phyloP scores from a whole-genome alignment of 2,113 vertebrate species.

The Microcebus ravelobensis region DNA sequence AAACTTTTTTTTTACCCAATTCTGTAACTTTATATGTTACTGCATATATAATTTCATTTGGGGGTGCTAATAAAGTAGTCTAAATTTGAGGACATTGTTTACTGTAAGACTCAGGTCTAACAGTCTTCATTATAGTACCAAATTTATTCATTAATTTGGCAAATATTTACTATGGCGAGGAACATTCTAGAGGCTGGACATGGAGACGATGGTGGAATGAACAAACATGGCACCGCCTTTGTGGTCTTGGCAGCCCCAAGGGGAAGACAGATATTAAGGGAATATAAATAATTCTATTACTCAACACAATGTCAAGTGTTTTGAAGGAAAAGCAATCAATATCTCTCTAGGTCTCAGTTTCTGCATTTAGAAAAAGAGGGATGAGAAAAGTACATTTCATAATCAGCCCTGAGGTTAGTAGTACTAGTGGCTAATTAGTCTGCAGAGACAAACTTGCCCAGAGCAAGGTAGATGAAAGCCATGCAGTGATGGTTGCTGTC shows the following conservation, averaged over 20 bases:
- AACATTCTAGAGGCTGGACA: neutral
- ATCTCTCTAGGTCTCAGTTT: neutral
- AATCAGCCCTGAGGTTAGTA: neutral
- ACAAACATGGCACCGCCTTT: neutral
- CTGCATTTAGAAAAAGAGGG: neutral
- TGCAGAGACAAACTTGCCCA: neutral
- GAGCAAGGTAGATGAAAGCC: neutral
- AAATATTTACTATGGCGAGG: neutral
- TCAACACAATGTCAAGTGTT: neutral
- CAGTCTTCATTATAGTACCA: neutral
- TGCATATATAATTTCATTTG: neutral
- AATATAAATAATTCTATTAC: neutral
- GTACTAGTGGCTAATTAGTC: neutral
- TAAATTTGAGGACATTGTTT: neutral
- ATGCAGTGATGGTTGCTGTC: neutral
- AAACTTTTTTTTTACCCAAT: neutral
- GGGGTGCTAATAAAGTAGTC: neutral
- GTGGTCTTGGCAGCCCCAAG: neutral
- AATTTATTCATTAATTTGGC: neutral
- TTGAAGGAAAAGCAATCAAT: neutral
- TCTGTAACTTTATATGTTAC: neutral
- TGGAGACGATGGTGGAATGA: neutral
- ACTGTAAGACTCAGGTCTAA: neutral
- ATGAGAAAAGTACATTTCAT: neutral
- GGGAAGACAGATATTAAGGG: neutral